Conservation (phyloP, 1,140 invertebrate species). For the Drosophila pectinifera region DNA sequence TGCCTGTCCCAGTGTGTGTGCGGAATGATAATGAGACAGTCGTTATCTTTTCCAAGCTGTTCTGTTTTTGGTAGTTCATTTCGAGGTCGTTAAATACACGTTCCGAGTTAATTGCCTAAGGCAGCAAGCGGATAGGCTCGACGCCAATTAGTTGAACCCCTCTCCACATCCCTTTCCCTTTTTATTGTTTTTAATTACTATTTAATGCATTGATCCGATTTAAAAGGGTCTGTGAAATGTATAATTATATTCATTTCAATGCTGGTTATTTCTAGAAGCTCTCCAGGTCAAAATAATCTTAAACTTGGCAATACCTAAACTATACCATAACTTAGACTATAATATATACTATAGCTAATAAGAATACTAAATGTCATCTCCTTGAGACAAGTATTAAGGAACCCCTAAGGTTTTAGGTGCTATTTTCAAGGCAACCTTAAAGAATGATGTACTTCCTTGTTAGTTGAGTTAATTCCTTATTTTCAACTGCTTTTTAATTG, state of each 20-base stretch:
- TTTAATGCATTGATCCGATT: background rate
- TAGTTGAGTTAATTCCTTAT: background rate
- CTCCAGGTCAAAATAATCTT: too few relatives aligned
- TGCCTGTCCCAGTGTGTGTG: conserved; percentile 28
- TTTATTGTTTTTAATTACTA: conserved; percentile 22
- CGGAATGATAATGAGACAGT: conserved; percentile 55
- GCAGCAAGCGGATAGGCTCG: conserved; percentile 2
- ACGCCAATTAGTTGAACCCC: background rate
- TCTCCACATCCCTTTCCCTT: background rate
- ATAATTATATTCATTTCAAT: too few relatives aligned
- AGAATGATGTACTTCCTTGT: too few relatives aligned
- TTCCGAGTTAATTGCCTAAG: conserved; percentile 65
- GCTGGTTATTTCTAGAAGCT: too few relatives aligned
- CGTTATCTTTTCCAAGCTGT: conserved; percentile 71
- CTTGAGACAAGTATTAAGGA: background rate
- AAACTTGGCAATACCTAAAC: too few relatives aligned
- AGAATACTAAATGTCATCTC: too few relatives aligned
- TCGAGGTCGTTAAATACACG: conserved; percentile 78
- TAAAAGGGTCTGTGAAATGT: background rate
- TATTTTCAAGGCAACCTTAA: background rate
- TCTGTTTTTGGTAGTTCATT: conserved; percentile 78
- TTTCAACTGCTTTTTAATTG: background rate
- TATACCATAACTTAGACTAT: too few relatives aligned
- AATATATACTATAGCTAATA: too few relatives aligned
- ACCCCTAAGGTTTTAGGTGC: background rate